Conservation (phyloP, 2,113 vertebrate species). For the Pterocles orientalis region DNA sequence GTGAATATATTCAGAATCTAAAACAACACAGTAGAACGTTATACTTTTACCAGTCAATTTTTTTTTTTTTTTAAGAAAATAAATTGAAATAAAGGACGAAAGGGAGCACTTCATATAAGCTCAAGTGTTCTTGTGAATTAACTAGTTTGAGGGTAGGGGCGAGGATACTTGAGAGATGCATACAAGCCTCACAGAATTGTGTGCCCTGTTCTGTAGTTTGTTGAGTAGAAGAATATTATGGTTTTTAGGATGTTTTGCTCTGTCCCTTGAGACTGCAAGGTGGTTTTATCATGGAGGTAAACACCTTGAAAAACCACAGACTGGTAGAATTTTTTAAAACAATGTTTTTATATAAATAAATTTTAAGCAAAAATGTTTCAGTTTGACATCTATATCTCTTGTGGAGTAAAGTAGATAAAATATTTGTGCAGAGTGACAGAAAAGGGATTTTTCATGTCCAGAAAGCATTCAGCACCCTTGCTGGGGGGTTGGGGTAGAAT, state of each 20-base stretch:
- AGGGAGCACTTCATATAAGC: not conserved
- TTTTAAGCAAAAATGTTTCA: not conserved
- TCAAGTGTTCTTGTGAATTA: not conserved
- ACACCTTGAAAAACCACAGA: not conserved
- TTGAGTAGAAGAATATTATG: not conserved
- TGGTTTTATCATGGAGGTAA: not conserved
- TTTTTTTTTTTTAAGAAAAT: not conserved
- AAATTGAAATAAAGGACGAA: not conserved
- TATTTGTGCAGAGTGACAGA: not conserved
- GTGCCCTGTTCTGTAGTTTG: not conserved
- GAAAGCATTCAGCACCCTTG: not conserved
- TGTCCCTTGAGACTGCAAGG: not conserved
- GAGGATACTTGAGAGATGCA: not conserved
- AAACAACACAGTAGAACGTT: not conserved
- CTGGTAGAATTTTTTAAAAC: not conserved
- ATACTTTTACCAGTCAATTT: not conserved
- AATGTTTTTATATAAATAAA: not conserved
- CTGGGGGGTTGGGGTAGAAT: not conserved
- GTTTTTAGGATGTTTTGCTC: not conserved
- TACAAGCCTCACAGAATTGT: not conserved
- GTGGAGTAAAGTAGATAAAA: not conserved
- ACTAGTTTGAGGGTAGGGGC: accelerated
- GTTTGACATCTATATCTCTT: not conserved
- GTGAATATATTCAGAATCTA: not conserved
- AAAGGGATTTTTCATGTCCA: not conserved